These are phyloP conservation scores for Cynodonichthys magdalenae DNA, from an alignment of 2,797 vertebrate genomes.

Conservation along the genomic window DNA sequence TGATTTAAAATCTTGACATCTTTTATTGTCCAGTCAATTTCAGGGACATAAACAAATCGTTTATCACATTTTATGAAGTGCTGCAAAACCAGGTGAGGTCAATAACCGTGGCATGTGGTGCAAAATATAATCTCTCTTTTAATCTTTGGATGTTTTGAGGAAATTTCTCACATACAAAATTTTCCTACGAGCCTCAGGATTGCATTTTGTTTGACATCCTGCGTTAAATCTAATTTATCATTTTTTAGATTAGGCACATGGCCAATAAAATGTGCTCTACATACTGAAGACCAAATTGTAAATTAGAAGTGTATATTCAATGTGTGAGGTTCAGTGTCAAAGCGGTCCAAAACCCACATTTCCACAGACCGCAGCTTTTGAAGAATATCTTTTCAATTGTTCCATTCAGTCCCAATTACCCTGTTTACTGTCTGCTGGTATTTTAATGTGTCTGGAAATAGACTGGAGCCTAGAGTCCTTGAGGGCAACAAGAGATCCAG, in stretches of 20 bases:
- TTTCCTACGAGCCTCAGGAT: not conserved
- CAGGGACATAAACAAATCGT: not conserved
- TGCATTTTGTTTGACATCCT: conserved; percentile 9
- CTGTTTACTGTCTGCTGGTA: not conserved
- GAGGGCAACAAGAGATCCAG: not conserved
- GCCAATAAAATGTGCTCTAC: too few relatives aligned
- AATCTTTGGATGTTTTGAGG: not conserved
- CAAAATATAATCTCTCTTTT: not conserved
- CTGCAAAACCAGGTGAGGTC: not conserved
- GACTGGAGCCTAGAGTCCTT: not conserved
- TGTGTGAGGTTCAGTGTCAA: too few relatives aligned
- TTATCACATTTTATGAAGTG: too few relatives aligned
- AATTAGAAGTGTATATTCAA: too few relatives aligned
- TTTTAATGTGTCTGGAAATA: not conserved
- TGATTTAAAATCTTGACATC: not conserved
- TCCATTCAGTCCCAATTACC: not conserved
- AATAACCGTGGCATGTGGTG: not conserved
- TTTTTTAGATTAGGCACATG: not conserved
- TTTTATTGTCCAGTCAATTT: not conserved
- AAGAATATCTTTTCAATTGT: not conserved
- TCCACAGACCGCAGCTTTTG: not conserved
- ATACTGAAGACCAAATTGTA: too few relatives aligned
- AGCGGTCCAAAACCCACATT: not conserved
- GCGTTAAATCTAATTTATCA: conserved; percentile 2
- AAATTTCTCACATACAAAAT: not conserved